Base-by-base conservation (phyloP, 2,888 invertebrate species). In the Sphaeridia pumilis region DNA sequence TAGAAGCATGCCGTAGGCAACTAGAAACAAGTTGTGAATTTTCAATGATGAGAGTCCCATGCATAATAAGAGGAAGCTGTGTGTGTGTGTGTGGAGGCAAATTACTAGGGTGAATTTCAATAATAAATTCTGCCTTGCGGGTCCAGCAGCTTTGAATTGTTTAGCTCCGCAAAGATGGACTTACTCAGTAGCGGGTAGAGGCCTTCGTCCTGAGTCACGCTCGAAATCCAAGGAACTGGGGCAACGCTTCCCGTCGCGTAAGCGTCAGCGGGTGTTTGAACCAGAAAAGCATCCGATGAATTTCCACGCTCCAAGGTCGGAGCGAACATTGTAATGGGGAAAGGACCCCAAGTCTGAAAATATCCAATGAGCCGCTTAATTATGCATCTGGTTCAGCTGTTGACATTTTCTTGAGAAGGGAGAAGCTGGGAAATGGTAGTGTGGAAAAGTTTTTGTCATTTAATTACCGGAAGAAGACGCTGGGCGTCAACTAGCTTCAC, bases 261-360 rank as follows among this genome's bases (percentile, higher is more conserved):
- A 17, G 59, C 57, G n/a, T 62, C 59, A 20, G 49, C 53, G 4
- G 60, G 55, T 3, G 58, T 49, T 42, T 57, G 47, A 14, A 56
- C 54, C 3, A 64, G 17, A 45, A 62, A 64, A 2, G 61, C 59
- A 2, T 57, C 57, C 2, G 55, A 36, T 35, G 54, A 44, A 12
- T 54, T 46, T 7, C 47, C 46, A 21, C 48, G 28, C 41, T 64
- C 64, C 0, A 62, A 36, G 1, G 46, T 42, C 12, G 56, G 56
- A n/a, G 49, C 36, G 28, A 56, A 56, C 4, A 48, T 21, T 3
- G 52, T 52, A 3, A 52, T 52, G 4, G 52, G 52, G 27, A 46
- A 52, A 1, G 52, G 52, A 14, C 52, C 52, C 52, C 52, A 52
- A 22, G 27, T 21, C 52, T 52, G 4, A 7, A 4, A 24, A 36